Evolutionary conservation across 2,113 vertebrate genomes (phyloP).

Genomic region (Sialia sialis): DNA sequence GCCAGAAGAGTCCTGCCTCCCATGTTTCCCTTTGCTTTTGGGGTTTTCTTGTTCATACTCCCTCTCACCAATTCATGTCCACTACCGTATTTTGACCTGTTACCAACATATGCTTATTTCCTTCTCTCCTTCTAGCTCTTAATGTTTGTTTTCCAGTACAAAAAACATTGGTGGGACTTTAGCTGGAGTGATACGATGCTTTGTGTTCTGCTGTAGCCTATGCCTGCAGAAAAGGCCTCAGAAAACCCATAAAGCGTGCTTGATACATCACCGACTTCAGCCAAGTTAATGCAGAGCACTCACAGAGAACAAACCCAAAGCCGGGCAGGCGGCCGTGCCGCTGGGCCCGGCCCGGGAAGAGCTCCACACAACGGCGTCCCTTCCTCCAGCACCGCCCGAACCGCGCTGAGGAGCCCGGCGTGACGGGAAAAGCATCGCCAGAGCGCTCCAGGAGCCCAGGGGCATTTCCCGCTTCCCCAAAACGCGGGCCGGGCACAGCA

Average conservation of each 20-base stretch:
- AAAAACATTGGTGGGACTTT: background rate
- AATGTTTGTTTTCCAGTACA: background rate
- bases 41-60: background rate
- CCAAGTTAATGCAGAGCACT: fast-evolving
- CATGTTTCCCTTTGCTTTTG: background rate
- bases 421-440: fast-evolving
- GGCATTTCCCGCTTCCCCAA: fast-evolving
- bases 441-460: fast-evolving
- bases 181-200: fast-evolving
- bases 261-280: fast-evolving
- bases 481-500: background rate
- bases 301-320: fast-evolving
- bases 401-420: too few relatives aligned
- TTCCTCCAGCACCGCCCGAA: background rate
- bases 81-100: background rate
- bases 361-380: fast-evolving
- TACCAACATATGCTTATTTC: background rate
- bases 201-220: too few relatives aligned
- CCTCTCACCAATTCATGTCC: background rate
- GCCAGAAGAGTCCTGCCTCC: background rate
- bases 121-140: background rate
- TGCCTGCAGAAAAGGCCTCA: background rate
- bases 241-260: background rate
- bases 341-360: fast-evolving
- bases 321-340: background rate